phyloP scores from a whole-genome alignment of 1,140 invertebrate species.

The Augochlora pura region DNA sequence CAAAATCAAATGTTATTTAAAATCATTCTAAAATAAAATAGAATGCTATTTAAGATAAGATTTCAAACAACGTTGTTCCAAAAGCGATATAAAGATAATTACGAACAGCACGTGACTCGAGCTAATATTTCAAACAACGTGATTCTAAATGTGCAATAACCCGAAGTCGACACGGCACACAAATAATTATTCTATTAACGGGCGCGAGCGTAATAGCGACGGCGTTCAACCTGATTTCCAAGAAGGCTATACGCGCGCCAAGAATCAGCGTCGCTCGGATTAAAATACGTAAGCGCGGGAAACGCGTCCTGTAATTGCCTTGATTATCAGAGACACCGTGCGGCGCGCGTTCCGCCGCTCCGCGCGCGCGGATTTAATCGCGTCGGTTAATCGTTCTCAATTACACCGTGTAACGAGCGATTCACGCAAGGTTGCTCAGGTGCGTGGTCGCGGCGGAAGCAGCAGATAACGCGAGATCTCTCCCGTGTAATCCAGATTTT shows the following conservation, averaged over 20 bases:
- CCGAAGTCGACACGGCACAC: not conserved
- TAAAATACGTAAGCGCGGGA: too few species aligned
- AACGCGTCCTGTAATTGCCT: too few species aligned
- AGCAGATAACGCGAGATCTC: constrained; percentile 9
- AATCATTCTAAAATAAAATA: too few species aligned
- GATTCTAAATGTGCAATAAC: too few species aligned
- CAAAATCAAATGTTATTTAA: too few species aligned
- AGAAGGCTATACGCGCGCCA: constrained; percentile 2
- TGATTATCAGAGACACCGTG: too few species aligned
- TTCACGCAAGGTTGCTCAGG: not conserved
- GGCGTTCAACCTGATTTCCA: not conserved
- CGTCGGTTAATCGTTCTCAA: constrained; percentile 16
- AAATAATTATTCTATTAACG: not conserved
- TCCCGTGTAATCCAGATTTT: constrained; percentile 27
- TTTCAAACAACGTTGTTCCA: too few species aligned
- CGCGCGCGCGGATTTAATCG: not conserved
- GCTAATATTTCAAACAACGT: too few species aligned
- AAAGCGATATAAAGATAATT: too few species aligned
- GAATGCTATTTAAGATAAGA: too few species aligned
- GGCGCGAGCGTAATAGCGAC: not conserved
- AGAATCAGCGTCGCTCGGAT: not conserved
- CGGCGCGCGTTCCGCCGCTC: too few species aligned
- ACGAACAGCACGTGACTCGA: too few species aligned
- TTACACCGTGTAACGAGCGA: not conserved
- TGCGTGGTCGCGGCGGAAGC: not conserved